Evolutionary conservation across 2,797 vertebrate genomes (phyloP), one percentile per base, ranked within the genome.

Genomic region (Streptopelia turtur): DNA sequence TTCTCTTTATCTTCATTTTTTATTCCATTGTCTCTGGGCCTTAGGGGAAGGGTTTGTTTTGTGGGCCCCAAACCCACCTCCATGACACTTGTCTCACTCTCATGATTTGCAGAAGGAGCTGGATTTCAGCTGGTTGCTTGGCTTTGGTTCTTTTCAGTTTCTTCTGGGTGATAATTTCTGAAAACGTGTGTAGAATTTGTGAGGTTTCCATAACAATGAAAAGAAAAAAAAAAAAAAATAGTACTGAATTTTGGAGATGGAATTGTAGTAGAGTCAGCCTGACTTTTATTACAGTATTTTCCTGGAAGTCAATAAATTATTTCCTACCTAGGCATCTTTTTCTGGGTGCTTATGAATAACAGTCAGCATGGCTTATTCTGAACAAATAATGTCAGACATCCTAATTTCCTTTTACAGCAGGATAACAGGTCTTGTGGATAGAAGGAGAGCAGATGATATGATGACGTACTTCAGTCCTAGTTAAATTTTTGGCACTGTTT

Each of bases 201-300:
- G 70, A 84, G 52, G 47, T 94, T 93, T 80, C 71, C n/a, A 5
- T 80, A 92, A 96, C 43, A 90, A 85, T 63, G 33, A 79, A 65
- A 84, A 89, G 35, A 20, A 12, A 74, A 81, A 77, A 94, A 50
- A 66, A 70, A 56, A 50, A 66, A 71, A 56, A 60, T 1, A 60
- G 6, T 27, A 49, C 53, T 68, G 70, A 30, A 9, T 74, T 68
- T 91, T 89, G 12, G 27, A 83, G 45, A 66, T 30, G 10, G 71
- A 86, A 69, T 76, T 87, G 43, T 45, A 63, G 27, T 66, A 61
- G 14, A 70, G 23, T 68, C 72, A 83, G 30, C 60, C 80, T 79
- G 66, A 90, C 52, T 87, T 85, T 59, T 80, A 33, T 86, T 82
- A 55, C 9, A 27, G 47, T 86, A 57, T 94, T 89, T 88, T 90